Evolutionary conservation across 2,888 invertebrate genomes (phyloP).

Genomic region (Acheta domesticus): DNA sequence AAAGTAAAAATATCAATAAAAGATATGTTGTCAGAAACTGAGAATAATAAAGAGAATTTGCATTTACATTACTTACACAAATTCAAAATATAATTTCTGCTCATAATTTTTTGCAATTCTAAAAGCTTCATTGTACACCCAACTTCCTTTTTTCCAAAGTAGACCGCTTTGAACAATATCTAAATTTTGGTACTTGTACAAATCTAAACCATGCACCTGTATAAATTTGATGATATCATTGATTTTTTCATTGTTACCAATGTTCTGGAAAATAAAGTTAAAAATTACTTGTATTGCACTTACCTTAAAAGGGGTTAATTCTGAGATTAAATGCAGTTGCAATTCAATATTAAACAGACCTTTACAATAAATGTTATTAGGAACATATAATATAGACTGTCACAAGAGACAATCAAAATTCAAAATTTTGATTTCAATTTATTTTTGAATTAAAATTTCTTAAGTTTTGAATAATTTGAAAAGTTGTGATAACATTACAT

Average conservation of each 20-base stretch:
- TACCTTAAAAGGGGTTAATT: too few relatives aligned
- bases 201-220: conserved; percentile 58
- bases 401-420: too few relatives aligned
- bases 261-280: too few relatives aligned
- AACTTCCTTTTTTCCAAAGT: conserved; percentile 58
- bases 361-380: too few relatives aligned
- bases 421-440: too few relatives aligned
- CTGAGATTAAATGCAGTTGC: too few relatives aligned
- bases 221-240: conserved; percentile 59
- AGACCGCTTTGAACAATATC: conserved; percentile 69
- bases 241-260: conserved; percentile 45
- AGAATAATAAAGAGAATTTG: conserved; percentile 21
- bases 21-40: background rate
- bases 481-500: too few relatives aligned
- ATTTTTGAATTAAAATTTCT: too few relatives aligned
- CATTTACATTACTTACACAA: conserved; percentile 51
- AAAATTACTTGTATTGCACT: too few relatives aligned
- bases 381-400: too few relatives aligned
- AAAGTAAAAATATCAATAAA: conserved; percentile 34
- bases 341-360: too few relatives aligned
- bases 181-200: conserved; percentile 59
- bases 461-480: too few relatives aligned
- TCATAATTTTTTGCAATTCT: conserved; percentile 52
- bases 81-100: conserved; percentile 59
- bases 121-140: conserved; percentile 56